Percentiles rank a stretch among this genome's conserved stretches.
phyloP scores from a whole-genome alignment of 2,797 vertebrate genomes.

The Dicrostonyx torquatus region DNA sequence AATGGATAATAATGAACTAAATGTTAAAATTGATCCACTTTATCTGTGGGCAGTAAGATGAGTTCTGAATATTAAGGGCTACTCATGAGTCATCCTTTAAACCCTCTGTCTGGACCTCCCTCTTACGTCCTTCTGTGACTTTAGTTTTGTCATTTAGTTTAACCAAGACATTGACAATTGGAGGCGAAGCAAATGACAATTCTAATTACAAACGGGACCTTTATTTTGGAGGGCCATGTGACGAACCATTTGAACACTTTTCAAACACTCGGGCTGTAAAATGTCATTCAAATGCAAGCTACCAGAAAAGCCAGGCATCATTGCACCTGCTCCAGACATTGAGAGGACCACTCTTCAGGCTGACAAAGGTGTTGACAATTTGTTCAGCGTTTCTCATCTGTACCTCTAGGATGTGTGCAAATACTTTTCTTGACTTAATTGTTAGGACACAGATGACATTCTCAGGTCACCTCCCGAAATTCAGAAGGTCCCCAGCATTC shows the following conservation, averaged over 20 bases:
- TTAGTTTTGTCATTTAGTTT: slow-evolving; percentile 46
- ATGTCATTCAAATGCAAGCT: slow-evolving; percentile 73
- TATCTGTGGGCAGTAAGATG: background rate
- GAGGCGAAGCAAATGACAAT: slow-evolving; percentile 47
- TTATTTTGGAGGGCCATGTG: slow-evolving; percentile 13
- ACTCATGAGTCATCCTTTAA: background rate
- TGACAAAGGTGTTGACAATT: slow-evolving; percentile 44
- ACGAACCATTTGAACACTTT: no score
- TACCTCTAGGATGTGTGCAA: background rate
- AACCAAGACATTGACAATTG: slow-evolving; percentile 52
- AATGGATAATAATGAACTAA: slow-evolving; percentile 16
- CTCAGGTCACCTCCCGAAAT: slow-evolving; percentile 8
- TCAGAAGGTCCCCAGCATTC: background rate
- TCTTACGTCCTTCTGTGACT: slow-evolving; percentile 50
- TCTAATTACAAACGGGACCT: slow-evolving; percentile 63
- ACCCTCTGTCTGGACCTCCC: slow-evolving; percentile 36
- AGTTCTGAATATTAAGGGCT: slow-evolving; percentile 8
- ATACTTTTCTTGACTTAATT: background rate
- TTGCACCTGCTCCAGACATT: slow-evolving; percentile 63
- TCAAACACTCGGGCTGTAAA: slow-evolving; percentile 64
- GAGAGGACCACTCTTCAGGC: slow-evolving; percentile 38
- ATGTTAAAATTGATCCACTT: slow-evolving; percentile 1
- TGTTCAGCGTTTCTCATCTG: background rate
- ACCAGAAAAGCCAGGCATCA: slow-evolving; percentile 46
- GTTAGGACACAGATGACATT: background rate